phyloP scores from a whole-genome alignment of 2,113 vertebrate genomes.

The Takifugu flavidus region DNA sequence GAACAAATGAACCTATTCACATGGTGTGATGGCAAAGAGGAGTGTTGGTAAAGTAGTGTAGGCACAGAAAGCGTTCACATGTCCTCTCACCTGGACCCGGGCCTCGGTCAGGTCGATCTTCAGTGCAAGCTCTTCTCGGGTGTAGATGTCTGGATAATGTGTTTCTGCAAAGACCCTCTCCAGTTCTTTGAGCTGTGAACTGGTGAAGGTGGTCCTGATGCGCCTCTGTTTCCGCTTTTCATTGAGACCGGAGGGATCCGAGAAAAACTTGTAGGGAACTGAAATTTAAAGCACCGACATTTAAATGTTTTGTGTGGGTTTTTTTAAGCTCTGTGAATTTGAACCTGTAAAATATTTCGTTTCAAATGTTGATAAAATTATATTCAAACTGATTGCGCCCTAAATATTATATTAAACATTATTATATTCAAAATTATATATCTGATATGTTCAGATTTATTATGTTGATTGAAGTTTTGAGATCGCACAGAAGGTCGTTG shows the following conservation, averaged over 20 bases:
- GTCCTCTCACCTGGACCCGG: conserved; percentile 83
- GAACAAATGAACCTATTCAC: too few species aligned
- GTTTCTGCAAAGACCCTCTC: conserved; percentile 94
- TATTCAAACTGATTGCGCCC: too few species aligned
- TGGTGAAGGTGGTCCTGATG: conserved; percentile 94
- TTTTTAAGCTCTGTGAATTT: neutral
- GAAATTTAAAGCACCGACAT: neutral
- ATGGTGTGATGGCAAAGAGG: too few species aligned
- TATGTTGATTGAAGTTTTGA: neutral
- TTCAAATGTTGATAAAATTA: too few species aligned
- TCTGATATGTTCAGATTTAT: neutral
- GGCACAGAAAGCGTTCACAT: neutral
- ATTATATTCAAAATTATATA: too few species aligned
- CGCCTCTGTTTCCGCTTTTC: conserved; percentile 95
- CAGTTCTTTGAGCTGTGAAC: conserved; percentile 92
- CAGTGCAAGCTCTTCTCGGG: conserved; percentile 90
- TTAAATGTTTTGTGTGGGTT: neutral
- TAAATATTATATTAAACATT: too few species aligned
- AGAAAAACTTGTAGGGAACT: conserved; percentile 92
- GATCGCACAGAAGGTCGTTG: too few species aligned
- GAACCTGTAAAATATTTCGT: neutral
- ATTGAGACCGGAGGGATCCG: conserved; percentile 87
- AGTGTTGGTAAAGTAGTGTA: neutral
- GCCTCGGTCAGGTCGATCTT: conserved; percentile 97
- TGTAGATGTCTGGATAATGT: conserved; percentile 92